Base-by-base conservation (phyloP, 2,113 vertebrate genomes). In the Baryphthengus martii region DNA sequence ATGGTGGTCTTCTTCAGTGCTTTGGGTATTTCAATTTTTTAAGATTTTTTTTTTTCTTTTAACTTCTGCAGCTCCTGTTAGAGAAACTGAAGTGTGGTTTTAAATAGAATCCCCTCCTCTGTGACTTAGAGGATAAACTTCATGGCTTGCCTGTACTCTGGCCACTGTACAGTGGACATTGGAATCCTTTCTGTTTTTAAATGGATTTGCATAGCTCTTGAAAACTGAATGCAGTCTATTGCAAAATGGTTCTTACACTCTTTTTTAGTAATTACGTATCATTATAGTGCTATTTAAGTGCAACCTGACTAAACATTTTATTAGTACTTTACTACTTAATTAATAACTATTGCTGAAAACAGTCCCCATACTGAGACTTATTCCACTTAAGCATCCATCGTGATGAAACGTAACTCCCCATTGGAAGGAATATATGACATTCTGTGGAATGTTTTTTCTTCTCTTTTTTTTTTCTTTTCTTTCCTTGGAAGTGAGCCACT, bases 291-390 rank as follows among this genome's bases (percentile, higher is more conserved):
- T 94, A 62, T 76, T 89, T 85, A 93, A 95, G 83, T 83, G 62
- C 83, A 84, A 90, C 83, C 83, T 63, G 71, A 77, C 89, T 78
- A 85, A 92, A 65, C 70, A 80, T 93, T 94, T 86, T 87, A 75
- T 87, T 95, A 94, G 83, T 82, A 82, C 70, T 94, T 96, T 93
- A 72, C 56, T 71, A 58, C 73, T 92, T 86, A 89, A 96, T 90
- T 94, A 96, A 71, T 68, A 85, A 18, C 76, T 93, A 58, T 86
- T 81, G 56, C 79, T 93, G 80, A 56, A 92, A 87, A 92, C 61
- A 59, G 70, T 94, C 61, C 35, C 40, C 53, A 67, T 55, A 74
- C 65, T 68, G 90, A 90, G 88, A 65, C 24, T 84, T 80, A 56
- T 2, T 92, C 56, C 76, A 87, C 52, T 92, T 75, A 68, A 85